phyloP scores from a whole-genome alignment of 2,888 invertebrate species.

The Isoperla grammatica region DNA sequence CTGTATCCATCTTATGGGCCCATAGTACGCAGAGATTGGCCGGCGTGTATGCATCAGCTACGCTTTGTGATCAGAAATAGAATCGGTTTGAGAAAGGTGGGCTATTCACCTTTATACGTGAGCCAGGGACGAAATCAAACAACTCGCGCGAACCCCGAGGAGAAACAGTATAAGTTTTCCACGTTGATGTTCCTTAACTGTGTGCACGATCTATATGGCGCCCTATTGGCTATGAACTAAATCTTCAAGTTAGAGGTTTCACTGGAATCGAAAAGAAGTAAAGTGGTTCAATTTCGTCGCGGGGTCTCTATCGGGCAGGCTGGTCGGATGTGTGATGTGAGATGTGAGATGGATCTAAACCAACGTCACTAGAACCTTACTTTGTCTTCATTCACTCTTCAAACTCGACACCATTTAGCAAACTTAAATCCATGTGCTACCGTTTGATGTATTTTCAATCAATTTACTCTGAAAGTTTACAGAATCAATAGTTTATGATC shows the following conservation, averaged over 20 bases:
- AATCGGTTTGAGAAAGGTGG: not conserved
- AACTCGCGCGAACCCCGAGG: not conserved
- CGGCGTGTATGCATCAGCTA: not conserved
- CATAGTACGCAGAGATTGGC: not conserved
- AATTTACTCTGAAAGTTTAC: too few relatives aligned
- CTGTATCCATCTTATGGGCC: not conserved
- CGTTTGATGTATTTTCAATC: too few relatives aligned
- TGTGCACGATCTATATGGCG: not conserved
- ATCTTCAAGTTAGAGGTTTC: conserved; percentile 10
- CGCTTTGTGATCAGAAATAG: conserved; percentile 10
- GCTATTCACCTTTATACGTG: not conserved
- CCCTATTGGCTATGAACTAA: conserved; percentile 18
- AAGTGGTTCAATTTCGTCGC: conserved; percentile 12
- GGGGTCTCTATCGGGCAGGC: too few relatives aligned
- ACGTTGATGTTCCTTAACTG: conserved; percentile 12
- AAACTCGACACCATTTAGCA: too few relatives aligned
- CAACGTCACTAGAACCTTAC: too few relatives aligned
- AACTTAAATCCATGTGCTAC: too few relatives aligned
- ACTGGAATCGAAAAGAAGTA: conserved; percentile 10
- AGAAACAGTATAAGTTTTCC: conserved; percentile 14
- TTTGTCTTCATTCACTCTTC: too few relatives aligned
- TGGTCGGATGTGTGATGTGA: too few relatives aligned
- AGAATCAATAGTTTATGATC: too few relatives aligned
- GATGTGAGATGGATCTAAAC: too few relatives aligned
- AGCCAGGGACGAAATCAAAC: conserved; percentile 3